These are phyloP conservation scores for Cremastobaeus sp. DNA, from an alignment of 2,888 invertebrate genomes.

Conservation along the genomic window DNA sequence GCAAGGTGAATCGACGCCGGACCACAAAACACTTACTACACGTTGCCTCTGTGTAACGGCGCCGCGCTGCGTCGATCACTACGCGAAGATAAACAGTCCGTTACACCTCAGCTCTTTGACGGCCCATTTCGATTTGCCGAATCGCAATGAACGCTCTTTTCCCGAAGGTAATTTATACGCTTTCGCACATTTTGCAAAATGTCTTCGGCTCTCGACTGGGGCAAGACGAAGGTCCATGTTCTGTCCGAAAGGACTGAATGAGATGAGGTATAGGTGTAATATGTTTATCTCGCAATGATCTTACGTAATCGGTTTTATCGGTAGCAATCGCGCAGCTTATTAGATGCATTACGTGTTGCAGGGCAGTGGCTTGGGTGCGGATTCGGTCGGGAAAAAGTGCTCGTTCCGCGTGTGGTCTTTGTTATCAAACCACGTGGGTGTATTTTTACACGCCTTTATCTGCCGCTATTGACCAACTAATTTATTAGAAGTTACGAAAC, in stretches of 20 bases:
- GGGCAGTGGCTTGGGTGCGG: conserved; percentile 16
- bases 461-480: too few species aligned
- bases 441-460: too few species aligned
- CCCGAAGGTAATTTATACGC: conserved; percentile 19
- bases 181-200: too few species aligned
- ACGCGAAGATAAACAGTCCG: conserved; percentile 48
- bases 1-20: conserved; percentile 39
- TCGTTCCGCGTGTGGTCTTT: not conserved
- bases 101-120: not conserved
- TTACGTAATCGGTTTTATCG: conserved; percentile 23
- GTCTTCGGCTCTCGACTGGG: too few species aligned
- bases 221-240: too few species aligned
- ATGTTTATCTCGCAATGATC: conserved; percentile 13
- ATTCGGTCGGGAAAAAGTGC: not conserved
- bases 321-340: conserved; percentile 2
- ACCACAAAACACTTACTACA: conserved; percentile 44
- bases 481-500: too few species aligned
- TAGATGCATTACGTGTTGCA: conserved; percentile 13
- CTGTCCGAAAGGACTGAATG: too few species aligned
- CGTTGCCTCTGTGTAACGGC: conserved; percentile 57
- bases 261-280: too few species aligned
- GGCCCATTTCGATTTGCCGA: not conserved
- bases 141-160: conserved; percentile 25
- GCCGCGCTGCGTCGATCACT: conserved; percentile 59
- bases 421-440: not conserved